These are phyloP conservation scores for Margarornis squamiger DNA, from an alignment of 2,797 vertebrate species.

Conservation along the genomic window DNA sequence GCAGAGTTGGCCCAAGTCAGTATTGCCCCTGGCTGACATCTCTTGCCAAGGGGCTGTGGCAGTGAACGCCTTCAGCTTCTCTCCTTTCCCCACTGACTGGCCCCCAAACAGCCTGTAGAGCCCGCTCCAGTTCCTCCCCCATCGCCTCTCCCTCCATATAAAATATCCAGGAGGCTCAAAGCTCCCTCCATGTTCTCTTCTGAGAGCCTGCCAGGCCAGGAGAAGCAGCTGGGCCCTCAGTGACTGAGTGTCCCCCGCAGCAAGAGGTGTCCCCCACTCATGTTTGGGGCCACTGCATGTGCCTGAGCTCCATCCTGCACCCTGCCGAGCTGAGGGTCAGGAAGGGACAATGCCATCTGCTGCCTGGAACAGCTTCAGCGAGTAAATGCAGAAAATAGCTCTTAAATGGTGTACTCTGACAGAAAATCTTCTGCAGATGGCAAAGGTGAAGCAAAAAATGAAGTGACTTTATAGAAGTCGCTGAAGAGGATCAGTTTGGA, in stretches of 20 bases:
- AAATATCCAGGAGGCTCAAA: not conserved
- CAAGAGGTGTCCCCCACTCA: fast-evolving
- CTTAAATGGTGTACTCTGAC: not conserved
- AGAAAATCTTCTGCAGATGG: not conserved
- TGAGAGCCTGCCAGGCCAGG: too few relatives aligned
- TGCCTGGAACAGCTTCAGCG: not conserved
- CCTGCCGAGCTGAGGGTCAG: not conserved
- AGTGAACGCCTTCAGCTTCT: not conserved
- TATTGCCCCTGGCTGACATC: not conserved
- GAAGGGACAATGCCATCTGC: fast-evolving
- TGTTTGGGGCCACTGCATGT: too few relatives aligned
- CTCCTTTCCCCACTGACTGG: not conserved
- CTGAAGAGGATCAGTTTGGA: not conserved
- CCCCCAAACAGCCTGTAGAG: not conserved
- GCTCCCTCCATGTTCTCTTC: not conserved
- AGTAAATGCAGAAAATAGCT: not conserved
- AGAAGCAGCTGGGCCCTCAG: not conserved
- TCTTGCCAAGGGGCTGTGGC: fast-evolving
- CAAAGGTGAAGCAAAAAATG: slow-evolving; percentile 6
- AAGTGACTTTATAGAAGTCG: not conserved
- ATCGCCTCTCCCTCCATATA: not conserved
- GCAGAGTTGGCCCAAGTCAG: not conserved
- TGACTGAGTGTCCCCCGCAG: not conserved
- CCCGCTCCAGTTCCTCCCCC: not conserved
- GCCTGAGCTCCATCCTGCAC: fast-evolving